Evolutionary conservation across 2,797 vertebrate genomes (phyloP), one percentile per base, ranked within the genome.

Genomic region (Onychomys arenicola): DNA sequence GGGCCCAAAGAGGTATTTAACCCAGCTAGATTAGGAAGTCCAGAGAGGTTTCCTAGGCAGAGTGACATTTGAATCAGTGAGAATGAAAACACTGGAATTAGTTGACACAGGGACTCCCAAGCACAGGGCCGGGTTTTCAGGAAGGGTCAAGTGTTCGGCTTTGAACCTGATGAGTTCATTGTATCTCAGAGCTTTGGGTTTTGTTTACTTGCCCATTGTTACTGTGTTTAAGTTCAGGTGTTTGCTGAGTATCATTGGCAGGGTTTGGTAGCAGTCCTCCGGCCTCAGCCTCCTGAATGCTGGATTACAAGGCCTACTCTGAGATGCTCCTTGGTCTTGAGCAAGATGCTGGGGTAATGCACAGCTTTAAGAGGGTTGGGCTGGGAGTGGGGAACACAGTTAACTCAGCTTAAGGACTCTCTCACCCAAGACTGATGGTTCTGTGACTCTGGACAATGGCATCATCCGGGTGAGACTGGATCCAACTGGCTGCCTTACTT

Each of bases 381-480:
- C 5, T 2, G 2, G 61, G 69, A 67, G n/a, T 40, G 25, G 17
- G 34, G 43, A 57, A 19, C 46, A 65, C 73, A 82, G 11, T 59
- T 89, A 46, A 73, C 76, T 92, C 52, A 91, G 65, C 32, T 25
- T 89, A 73, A 76, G 87, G 76, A 80, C 52, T 21, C 92, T 92
- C 90, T 32, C 71, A 55, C 86, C 89, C 80, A 96, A 99, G 99
- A 98, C 97, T 6, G 99, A 99, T 0, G 99, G 99, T 69, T 99
- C 98, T 0, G 75, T 99, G 69, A 91, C 98, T 71, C 99, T 99
- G 99, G 98, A 99, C 93, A 99, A 99, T 0, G 99, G 99, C 69
- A 97, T 99, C 96, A 97, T 99, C 96, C 96, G 96, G 32, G 98
- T 98, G 12, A 98, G 97, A 27, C 82, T 99, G 96, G 99, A 99